Evolutionary conservation across 1,140 invertebrate genomes (phyloP), one percentile per base, ranked within the genome.

Genomic region (Drosophila erecta): DNA sequence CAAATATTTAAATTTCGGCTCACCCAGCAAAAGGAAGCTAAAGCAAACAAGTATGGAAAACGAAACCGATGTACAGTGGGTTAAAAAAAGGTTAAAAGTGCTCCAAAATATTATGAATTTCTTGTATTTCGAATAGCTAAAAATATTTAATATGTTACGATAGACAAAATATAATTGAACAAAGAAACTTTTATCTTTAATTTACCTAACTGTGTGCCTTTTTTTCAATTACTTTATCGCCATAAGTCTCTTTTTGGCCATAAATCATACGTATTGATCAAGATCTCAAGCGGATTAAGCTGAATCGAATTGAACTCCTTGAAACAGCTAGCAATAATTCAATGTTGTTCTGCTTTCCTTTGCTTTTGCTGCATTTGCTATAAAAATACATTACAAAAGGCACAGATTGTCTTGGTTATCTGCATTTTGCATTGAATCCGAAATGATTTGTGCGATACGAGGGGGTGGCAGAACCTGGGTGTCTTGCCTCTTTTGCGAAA

Each of bases 1-100:
- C 81, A 85, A 85, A 85, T 85, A 85, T 85, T 85, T 86, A 85
- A 85, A 85, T 85, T 85, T 86, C 67, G 81, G 58, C 76, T 85
- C 67, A 75, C 73, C 81, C 72, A 67, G 64, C 46, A 67, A 51
- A 38, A 43, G 66, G 50, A 69, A 70, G 66, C 66, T 27, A 41
- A 35, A 46, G 64, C 43, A 59, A 56, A 65, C 59, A 71, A 46
- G 35, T 11, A 37, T 40, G 50, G 57, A 40, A 72, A 79, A 27
- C 24, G 59, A 59, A 49, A 51, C 51, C 40, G 11, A 33, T 8
- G 79, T 53, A 84, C 70, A 79, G 35, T 83, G 76, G 40, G 2
- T 4, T 33, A 6, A 15, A 47, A 54, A 17, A 2, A 3, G 30
- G 20, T 6, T 5, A 8, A n/a, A 5, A 38, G 8, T 17, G n/a